Evolutionary conservation across 2,797 vertebrate species (phyloP), one percentile per base, ranked within the genome.

Genomic region (Benthosema pterotum): DNA sequence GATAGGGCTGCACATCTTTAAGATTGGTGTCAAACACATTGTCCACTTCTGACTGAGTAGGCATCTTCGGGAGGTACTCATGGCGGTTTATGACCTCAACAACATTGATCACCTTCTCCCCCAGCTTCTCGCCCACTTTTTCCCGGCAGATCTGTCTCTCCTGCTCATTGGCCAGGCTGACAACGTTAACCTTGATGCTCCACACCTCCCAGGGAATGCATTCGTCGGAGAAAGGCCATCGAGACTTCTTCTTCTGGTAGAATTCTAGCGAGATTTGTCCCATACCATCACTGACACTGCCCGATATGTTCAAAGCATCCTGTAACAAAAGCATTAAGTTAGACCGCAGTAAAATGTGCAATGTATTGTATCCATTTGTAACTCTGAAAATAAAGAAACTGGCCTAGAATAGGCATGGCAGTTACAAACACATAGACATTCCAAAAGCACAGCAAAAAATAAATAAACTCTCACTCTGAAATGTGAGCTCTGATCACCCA

Each of bases 161-260:
- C 87, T 99, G 97, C 89, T 99, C 98, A 0, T 95, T 99, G 8
- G 97, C 97, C 83, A 99, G 83, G 84, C 94, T 95, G 43, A 99
- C 97, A n/a, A 99, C 95, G 0, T 98, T 98, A 63, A 99, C 97
- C 85, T 98, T 99, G 83, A 99, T 94, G 52, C 95, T 97, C 98
- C 98, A 99, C 55, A 99, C 94, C 70, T 99, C 98, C 97, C 98
- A 99, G 0, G 95, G 98, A 70, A 99, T 99, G 65, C 97, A 98
- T 83, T 99, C 98, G 0, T 99, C 98, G 0, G 97, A 97, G 79
- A 99, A 99, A 0, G 96, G 97, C 97, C 98, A 99, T 3, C 97
- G 95, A 0, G 97, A 99, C 60, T 99, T 99, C 84, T 99, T 99
- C 89, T 99, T 99, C 93, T 99, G 98, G 83, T 96, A 99, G 84